These are phyloP conservation scores for Tupiocoris notatus DNA, from an alignment of 2,888 invertebrate species.

Conservation along the genomic window DNA sequence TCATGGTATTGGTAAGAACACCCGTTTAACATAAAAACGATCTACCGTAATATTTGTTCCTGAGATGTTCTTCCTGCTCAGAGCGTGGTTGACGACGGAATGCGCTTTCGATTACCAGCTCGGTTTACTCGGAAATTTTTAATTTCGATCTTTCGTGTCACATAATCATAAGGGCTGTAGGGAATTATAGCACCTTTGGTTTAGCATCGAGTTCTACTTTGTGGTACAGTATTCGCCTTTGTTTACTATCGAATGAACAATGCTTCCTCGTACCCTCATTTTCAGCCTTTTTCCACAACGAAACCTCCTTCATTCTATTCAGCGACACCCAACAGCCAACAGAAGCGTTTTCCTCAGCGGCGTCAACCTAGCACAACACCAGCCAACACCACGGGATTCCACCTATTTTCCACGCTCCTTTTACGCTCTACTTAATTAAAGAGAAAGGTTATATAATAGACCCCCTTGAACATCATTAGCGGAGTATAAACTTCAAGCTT, in stretches of 20 bases:
- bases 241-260: slow-evolving; percentile 29
- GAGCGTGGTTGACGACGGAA: too few relatives aligned
- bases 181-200: too few relatives aligned
- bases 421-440: not conserved
- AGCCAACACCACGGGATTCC: not conserved
- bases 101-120: too few relatives aligned
- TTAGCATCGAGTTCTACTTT: too few relatives aligned
- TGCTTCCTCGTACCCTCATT: not conserved
- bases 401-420: not conserved
- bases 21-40: too few relatives aligned
- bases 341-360: not conserved
- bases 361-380: not conserved
- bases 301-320: not conserved
- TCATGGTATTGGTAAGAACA: too few relatives aligned
- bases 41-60: too few relatives aligned
- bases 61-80: too few relatives aligned
- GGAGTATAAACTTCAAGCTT: not conserved
- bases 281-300: too few relatives aligned
- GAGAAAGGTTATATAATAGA: not conserved
- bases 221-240: slow-evolving; percentile 7
- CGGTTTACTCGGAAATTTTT: slow-evolving; percentile 29
- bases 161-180: too few relatives aligned
- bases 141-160: slow-evolving; percentile 26
- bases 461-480: not conserved
- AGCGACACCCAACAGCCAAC: not conserved